Conservation (phyloP, 2,797 vertebrate species). For the Notamacropus eugenii region DNA sequence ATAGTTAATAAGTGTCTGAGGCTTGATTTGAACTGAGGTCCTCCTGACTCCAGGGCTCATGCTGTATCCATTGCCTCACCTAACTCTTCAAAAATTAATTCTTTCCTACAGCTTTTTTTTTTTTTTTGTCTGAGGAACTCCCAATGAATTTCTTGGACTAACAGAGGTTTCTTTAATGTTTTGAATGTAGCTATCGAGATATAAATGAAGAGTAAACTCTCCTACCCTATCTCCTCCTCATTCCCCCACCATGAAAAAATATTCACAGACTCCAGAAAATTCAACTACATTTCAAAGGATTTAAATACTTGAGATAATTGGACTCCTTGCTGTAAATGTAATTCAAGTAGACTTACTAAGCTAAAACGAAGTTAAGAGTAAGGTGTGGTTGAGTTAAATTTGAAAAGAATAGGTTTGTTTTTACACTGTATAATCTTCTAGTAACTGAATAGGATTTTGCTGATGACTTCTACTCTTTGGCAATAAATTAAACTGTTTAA, state of each 20-base stretch:
- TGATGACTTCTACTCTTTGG: slow-evolving; percentile 63
- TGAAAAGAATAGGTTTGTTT: slow-evolving; percentile 59
- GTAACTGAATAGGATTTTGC: slow-evolving; percentile 67
- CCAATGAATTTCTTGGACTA: not conserved
- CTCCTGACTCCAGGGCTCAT: too few relatives aligned
- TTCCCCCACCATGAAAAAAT: not conserved
- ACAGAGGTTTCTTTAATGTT: slow-evolving; percentile 8
- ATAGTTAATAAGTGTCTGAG: not conserved
- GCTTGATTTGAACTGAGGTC: not conserved
- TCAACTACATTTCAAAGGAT: slow-evolving; percentile 36
- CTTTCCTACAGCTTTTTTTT: not conserved
- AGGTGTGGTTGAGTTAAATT: slow-evolving; percentile 43
- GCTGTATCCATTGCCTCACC: not conserved
- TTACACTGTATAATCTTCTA: slow-evolving; percentile 59
- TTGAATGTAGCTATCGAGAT: slow-evolving; percentile 6
- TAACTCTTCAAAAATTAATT: not conserved
- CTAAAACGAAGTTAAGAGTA: slow-evolving; percentile 32
- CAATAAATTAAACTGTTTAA: slow-evolving; percentile 78
- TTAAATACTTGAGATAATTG: slow-evolving; percentile 17
- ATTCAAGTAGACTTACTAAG: slow-evolving; percentile 37
- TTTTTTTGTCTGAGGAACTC: not conserved
- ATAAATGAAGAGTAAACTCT: not conserved
- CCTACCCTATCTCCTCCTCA: not conserved
- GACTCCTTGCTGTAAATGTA: slow-evolving; percentile 1
- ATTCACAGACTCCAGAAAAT: slow-evolving; percentile 3